Conservation (phyloP, 2,113 vertebrate species). For the Xyrauchen texanus region DNA sequence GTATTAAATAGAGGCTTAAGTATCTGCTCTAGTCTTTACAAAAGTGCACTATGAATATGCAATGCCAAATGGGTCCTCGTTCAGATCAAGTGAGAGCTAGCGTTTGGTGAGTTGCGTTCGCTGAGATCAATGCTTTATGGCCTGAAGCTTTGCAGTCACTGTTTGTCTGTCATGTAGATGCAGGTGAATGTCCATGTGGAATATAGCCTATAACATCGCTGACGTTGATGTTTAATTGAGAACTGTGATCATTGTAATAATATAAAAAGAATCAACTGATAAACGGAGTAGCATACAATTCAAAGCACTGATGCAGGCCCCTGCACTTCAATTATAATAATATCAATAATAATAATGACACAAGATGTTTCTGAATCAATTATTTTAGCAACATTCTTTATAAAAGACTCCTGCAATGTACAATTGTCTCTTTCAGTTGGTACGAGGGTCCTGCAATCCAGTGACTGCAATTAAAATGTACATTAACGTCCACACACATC, state of each 20-base stretch:
- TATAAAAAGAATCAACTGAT: slow-evolving; percentile 46
- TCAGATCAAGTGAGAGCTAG: slow-evolving; percentile 62
- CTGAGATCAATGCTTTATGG: slow-evolving; percentile 50
- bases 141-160: slow-evolving; percentile 61
- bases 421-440: slow-evolving; percentile 65
- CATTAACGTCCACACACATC: slow-evolving; percentile 69
- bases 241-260: slow-evolving; percentile 50
- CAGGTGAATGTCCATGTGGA: slow-evolving; percentile 49
- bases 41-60: slow-evolving; percentile 77
- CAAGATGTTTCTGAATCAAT: slow-evolving; percentile 62
- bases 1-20: slow-evolving; percentile 69
- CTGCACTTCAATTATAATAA: slow-evolving; percentile 66
- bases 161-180: slow-evolving; percentile 48
- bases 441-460: slow-evolving; percentile 64
- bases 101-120: slow-evolving; percentile 63
- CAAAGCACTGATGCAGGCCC: slow-evolving; percentile 58
- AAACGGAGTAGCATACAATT: slow-evolving; percentile 59
- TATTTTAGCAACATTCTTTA: slow-evolving; percentile 67
- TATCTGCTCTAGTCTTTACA: slow-evolving; percentile 67
- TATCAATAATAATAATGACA: slow-evolving; percentile 64
- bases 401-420: slow-evolving; percentile 60
- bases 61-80: slow-evolving; percentile 64
- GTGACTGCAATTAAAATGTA: slow-evolving; percentile 67
- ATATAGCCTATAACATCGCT: slow-evolving; percentile 53
- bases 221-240: slow-evolving; percentile 47